Evolutionary conservation across 2,888 invertebrate genomes (phyloP).

Genomic region (Hanleya hanleyi): DNA sequence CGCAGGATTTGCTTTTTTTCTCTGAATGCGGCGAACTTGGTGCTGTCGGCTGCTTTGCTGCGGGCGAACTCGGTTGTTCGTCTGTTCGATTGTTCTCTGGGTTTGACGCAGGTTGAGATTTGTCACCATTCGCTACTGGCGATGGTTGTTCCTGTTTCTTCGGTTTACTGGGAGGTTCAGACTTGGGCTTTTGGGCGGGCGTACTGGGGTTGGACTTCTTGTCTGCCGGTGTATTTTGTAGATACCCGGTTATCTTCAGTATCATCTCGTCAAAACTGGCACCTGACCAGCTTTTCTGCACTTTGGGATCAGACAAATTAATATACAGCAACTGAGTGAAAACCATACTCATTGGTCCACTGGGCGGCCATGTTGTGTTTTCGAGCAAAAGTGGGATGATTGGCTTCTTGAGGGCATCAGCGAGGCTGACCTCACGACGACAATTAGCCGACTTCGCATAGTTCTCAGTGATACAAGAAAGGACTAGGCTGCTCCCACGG

Average conservation of each 20-base stretch:
- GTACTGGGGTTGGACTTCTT: too few relatives aligned
- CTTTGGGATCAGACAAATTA: constrained; percentile 48
- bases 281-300: constrained; percentile 53
- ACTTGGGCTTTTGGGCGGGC: too few relatives aligned
- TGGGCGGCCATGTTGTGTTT: constrained; percentile 66
- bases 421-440: constrained; percentile 66
- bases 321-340: constrained; percentile 66
- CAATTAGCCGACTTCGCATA: constrained; percentile 70
- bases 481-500: constrained; percentile 58
- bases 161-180: too few relatives aligned
- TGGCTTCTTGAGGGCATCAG: constrained; percentile 67
- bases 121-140: too few relatives aligned
- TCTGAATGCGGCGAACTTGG: too few relatives aligned
- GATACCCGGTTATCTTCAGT: constrained; percentile 45
- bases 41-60: too few relatives aligned
- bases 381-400: constrained; percentile 68
- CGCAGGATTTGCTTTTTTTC: too few relatives aligned
- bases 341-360: constrained; percentile 69
- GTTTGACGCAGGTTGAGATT: too few relatives aligned
- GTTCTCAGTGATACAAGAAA: constrained; percentile 68
- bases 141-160: too few relatives aligned
- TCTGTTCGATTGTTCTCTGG: too few relatives aligned
- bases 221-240: too few relatives aligned
- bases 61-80: too few relatives aligned
- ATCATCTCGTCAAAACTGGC: constrained; percentile 50